A percentile compares a stretch with the other conserved stretches of the same genome.
Conservation (phyloP, 2,888 invertebrate species). For the Altica lythri region DNA sequence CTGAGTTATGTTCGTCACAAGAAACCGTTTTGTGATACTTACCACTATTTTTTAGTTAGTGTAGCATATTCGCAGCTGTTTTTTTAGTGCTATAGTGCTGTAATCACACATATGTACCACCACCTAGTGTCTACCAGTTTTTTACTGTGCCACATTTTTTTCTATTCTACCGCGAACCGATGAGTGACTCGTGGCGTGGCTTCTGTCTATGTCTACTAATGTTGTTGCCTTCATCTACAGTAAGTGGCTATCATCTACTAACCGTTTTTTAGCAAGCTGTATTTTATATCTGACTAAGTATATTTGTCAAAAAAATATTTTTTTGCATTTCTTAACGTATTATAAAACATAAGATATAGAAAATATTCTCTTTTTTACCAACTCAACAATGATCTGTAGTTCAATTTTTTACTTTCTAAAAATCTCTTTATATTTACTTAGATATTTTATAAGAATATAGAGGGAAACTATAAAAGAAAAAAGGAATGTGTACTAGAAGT, state of each 20-base stretch:
- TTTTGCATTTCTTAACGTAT: too few species aligned
- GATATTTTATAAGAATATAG: too few species aligned
- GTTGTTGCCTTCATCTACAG: constrained; percentile 56
- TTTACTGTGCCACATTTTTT: constrained; percentile 43
- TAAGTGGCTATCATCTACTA: constrained; percentile 55
- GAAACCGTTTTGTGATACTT: constrained; percentile 33
- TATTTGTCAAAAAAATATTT: too few species aligned
- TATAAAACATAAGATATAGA: too few species aligned
- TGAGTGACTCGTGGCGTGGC: constrained; percentile 46
- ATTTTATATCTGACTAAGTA: too few species aligned
- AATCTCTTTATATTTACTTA: too few species aligned
- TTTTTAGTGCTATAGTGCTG: constrained; percentile 47
- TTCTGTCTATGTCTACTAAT: constrained; percentile 58
- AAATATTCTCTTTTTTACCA: too few species aligned
- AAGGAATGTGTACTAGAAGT: too few species aligned
- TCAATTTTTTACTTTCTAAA: too few species aligned
- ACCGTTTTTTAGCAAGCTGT: constrained; percentile 35
- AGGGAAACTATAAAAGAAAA: too few species aligned
- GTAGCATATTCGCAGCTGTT: constrained; percentile 44
- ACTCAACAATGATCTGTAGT: too few species aligned
- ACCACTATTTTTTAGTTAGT: constrained; percentile 36
- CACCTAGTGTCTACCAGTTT: constrained; percentile 48
- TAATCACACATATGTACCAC: constrained; percentile 43
- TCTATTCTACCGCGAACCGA: constrained; percentile 44
- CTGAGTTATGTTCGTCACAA: constrained; percentile 36